Conservation (phyloP, 2,113 vertebrate genomes). For the Nesospiza acunhae region DNA sequence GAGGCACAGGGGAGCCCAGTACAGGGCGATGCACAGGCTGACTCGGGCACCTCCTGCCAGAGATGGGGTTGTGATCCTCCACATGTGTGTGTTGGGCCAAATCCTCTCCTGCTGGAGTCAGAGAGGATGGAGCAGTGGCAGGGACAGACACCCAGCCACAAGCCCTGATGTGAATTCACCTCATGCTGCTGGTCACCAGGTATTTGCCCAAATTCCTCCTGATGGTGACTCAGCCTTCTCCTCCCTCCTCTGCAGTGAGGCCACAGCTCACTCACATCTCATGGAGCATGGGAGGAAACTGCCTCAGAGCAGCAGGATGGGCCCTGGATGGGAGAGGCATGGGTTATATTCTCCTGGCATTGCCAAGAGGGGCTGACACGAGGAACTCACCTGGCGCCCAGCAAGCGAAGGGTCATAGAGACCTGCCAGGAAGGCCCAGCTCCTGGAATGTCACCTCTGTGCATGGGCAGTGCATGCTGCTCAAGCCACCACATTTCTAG, state of each 20-base stretch:
- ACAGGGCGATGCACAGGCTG: neutral
- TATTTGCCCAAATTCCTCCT: conserved; percentile 19
- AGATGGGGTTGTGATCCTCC: neutral
- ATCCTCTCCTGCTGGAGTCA: neutral
- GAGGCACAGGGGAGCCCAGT: neutral
- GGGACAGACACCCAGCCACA: neutral
- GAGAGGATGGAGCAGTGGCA: neutral
- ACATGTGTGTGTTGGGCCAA: neutral
- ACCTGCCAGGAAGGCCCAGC: neutral
- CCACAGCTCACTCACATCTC: neutral
- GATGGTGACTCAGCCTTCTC: neutral
- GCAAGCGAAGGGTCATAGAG: fast-evolving
- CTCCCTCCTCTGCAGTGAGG: neutral
- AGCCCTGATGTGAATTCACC: neutral
- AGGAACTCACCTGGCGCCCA: neutral
- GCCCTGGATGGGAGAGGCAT: fast-evolving
- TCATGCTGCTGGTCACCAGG: neutral
- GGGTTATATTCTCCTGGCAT: neutral
- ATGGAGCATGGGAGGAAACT: neutral
- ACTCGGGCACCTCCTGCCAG: neutral
- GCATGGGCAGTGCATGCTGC: neutral
- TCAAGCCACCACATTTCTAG: neutral
- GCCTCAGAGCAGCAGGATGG: neutral
- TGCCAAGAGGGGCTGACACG: neutral
- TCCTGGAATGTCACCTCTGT: neutral